Conservation (phyloP, 2,113 vertebrate species). For the Zapornia atra region DNA sequence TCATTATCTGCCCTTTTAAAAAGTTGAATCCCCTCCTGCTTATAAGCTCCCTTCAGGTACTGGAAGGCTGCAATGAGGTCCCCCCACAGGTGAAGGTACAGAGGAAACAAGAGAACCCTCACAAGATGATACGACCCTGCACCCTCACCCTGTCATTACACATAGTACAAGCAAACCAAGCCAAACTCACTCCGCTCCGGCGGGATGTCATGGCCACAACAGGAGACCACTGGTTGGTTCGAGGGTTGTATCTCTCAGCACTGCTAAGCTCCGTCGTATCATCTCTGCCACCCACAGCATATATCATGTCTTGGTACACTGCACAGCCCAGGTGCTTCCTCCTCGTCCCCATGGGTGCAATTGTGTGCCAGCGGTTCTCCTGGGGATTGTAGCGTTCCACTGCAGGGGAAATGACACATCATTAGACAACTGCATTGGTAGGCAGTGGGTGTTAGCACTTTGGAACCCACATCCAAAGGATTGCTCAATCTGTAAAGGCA, state of each 20-base stretch:
- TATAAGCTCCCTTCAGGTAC: too few species aligned
- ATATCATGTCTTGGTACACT: constrained; percentile 99
- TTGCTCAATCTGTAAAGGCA: background rate
- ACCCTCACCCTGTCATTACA: accelerated
- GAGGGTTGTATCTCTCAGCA: constrained; percentile 95
- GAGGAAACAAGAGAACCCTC: background rate
- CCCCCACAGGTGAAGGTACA: too few species aligned
- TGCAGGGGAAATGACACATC: constrained; percentile 35
- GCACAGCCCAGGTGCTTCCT: constrained; percentile 97
- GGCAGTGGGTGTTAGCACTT: background rate
- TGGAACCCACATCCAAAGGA: background rate
- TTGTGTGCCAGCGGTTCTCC: constrained; percentile 98
- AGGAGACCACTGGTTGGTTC: constrained; percentile 98
- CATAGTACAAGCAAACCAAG: background rate
- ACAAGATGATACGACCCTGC: background rate
- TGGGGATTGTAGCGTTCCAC: constrained; percentile 98
- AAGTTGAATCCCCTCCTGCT: too few species aligned
- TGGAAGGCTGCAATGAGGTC: too few species aligned
- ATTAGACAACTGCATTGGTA: background rate
- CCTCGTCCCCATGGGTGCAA: constrained; percentile 96
- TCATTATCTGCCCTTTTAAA: too few species aligned
- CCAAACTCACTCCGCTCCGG: constrained; percentile 88
- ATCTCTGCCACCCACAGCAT: constrained; percentile 95
- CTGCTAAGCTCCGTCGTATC: constrained; percentile 98
- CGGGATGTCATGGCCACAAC: constrained; percentile 98